A percentile compares a stretch with the other conserved stretches of the same genome.
Conservation (phyloP, 2,888 invertebrate genomes). For the Chrysotoxum bicinctum region DNA sequence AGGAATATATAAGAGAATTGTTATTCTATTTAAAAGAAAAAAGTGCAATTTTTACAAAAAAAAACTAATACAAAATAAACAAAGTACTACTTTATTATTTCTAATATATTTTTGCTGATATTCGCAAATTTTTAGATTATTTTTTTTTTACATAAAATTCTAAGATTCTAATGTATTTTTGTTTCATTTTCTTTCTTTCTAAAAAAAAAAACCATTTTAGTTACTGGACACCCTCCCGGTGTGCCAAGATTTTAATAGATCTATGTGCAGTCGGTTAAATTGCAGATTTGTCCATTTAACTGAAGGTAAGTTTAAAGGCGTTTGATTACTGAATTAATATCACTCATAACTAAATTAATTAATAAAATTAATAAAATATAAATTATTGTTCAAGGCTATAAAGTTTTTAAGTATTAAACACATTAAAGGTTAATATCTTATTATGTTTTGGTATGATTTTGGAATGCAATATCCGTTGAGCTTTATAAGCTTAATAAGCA, state of each 20-base stretch:
- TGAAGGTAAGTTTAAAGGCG: constrained; percentile 89
- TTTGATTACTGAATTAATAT: not conserved
- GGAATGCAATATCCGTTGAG: no score
- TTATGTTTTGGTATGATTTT: no score
- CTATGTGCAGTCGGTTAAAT: constrained; percentile 97
- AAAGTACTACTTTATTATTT: constrained; percentile 54
- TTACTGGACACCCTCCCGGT: constrained; percentile 99
- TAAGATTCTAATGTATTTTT: constrained; percentile 41
- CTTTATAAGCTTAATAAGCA: no score
- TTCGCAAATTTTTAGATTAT: constrained; percentile 61
- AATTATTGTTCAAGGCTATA: no score
- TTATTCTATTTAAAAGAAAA: constrained; percentile 3
- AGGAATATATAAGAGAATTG: constrained; percentile 37
- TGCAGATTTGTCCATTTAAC: constrained; percentile 99
- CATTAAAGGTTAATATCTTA: no score
- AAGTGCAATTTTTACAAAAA: constrained; percentile 40
- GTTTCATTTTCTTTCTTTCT: constrained; percentile 62
- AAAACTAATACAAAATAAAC: constrained; percentile 31
- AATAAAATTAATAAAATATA: no score
- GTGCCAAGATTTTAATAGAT: constrained; percentile 99
- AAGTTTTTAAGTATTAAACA: no score
- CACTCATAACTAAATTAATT: not conserved
- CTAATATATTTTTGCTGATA: constrained; percentile 69
- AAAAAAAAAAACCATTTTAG: constrained; percentile 84
- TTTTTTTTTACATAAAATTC: constrained; percentile 23